A percentile compares a stretch with the other conserved stretches of the same genome.
Conservation (phyloP, 2,113 vertebrate genomes). For the Crocuta crocuta region DNA sequence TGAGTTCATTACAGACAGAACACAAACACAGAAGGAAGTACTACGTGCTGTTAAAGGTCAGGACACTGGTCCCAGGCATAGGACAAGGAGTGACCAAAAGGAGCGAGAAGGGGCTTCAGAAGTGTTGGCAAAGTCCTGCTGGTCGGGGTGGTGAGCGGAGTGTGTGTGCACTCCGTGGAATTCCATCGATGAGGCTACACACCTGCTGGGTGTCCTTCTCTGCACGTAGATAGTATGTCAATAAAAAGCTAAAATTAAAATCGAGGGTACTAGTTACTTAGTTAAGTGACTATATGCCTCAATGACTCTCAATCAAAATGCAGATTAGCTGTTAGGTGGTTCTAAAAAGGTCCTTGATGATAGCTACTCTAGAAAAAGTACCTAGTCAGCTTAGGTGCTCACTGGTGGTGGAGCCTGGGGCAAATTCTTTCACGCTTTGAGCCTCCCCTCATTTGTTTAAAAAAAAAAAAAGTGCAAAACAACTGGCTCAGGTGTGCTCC, state of each 20-base stretch:
- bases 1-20: neutral
- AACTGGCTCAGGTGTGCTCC: neutral
- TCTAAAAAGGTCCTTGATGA: neutral
- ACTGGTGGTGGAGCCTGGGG: neutral
- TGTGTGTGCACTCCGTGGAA: neutral
- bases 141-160: no score
- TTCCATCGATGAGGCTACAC: neutral
- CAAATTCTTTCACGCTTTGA: neutral
- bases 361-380: neutral
- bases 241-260: constrained; percentile 27
- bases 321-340: neutral
- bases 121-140: accelerated
- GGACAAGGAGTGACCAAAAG: neutral
- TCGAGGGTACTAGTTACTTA: neutral
- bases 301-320: neutral
- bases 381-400: neutral
- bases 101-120: neutral
- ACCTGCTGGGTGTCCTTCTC: neutral
- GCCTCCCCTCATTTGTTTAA: neutral
- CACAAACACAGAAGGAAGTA: neutral
- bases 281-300: neutral
- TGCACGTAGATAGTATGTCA: neutral
- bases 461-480: neutral
- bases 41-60: neutral
- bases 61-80: accelerated